Conservation (phyloP, 2,797 vertebrate genomes). For the Eptatretus atami region DNA sequence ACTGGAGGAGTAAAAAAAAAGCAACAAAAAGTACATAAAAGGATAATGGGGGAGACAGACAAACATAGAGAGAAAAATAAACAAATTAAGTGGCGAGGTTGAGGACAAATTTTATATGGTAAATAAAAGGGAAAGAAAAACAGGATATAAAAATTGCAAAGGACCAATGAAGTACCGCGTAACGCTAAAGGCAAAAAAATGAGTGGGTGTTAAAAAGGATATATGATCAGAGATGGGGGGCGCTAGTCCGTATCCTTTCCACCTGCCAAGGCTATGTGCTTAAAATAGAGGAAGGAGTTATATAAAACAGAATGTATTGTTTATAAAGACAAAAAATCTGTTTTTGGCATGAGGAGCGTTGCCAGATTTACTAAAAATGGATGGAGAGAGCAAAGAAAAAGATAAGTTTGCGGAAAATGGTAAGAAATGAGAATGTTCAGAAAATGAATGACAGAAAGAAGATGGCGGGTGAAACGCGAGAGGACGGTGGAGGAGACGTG, state of each 20-base stretch:
- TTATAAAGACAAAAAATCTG: slow-evolving; percentile 8
- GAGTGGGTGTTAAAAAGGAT: background rate
- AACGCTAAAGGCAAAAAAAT: background rate
- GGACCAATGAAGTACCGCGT: background rate
- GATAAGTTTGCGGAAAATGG: background rate
- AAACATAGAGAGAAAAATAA: background rate
- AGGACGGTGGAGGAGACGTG: background rate
- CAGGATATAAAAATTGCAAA: background rate
- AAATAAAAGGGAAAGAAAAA: background rate
- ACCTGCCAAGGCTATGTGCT: too few relatives aligned
- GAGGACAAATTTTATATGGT: too few relatives aligned
- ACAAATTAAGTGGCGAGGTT: background rate
- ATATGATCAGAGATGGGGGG: background rate
- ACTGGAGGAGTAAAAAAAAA: slow-evolving; percentile 13
- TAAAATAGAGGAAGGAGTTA: slow-evolving; percentile 10
- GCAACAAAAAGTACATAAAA: too few relatives aligned
- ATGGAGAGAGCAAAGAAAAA: background rate
- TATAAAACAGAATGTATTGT: slow-evolving; percentile 3
- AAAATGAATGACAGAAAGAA: background rate
- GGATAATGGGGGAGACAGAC: background rate
- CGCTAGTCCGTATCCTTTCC: too few relatives aligned
- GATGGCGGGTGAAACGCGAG: background rate
- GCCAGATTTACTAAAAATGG: slow-evolving; percentile 8
- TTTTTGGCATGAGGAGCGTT: slow-evolving; percentile 9
- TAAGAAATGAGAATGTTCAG: background rate